phyloP scores from a whole-genome alignment of 2,113 vertebrate genomes.

The Apodemus sylvaticus region DNA sequence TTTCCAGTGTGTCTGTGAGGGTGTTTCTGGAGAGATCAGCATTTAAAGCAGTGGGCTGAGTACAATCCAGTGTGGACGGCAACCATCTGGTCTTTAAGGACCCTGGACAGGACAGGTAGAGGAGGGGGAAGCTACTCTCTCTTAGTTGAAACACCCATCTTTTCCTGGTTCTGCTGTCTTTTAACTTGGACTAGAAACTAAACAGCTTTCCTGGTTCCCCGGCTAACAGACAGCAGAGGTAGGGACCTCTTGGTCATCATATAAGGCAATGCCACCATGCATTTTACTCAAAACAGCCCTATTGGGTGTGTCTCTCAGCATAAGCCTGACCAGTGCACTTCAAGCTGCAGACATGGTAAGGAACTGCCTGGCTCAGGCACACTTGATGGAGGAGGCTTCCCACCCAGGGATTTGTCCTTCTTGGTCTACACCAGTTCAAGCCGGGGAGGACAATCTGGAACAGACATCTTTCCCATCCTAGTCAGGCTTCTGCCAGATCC shows the following conservation, averaged over 20 bases:
- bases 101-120: not conserved
- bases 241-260: not conserved
- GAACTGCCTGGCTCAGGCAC: fast-evolving
- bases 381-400: not conserved
- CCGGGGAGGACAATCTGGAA: not conserved
- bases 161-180: not conserved
- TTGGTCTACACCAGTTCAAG: not conserved
- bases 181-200: not conserved
- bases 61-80: too few species aligned
- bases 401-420: not conserved
- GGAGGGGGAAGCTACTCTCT: not conserved
- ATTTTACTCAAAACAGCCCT: too few species aligned
- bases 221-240: not conserved
- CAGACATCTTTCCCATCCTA: not conserved
- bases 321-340: not conserved
- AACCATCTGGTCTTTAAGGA: not conserved
- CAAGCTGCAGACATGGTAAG: too few species aligned
- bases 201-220: not conserved
- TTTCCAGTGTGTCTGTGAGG: not conserved
- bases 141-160: not conserved
- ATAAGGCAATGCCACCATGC: not conserved
- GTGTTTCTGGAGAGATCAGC: not conserved
- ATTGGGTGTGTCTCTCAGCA: too few species aligned
- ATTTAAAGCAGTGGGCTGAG: not conserved
- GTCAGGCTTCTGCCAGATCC: not conserved